Conservation (phyloP, 2,113 vertebrate species). For the Cervus canadensis region DNA sequence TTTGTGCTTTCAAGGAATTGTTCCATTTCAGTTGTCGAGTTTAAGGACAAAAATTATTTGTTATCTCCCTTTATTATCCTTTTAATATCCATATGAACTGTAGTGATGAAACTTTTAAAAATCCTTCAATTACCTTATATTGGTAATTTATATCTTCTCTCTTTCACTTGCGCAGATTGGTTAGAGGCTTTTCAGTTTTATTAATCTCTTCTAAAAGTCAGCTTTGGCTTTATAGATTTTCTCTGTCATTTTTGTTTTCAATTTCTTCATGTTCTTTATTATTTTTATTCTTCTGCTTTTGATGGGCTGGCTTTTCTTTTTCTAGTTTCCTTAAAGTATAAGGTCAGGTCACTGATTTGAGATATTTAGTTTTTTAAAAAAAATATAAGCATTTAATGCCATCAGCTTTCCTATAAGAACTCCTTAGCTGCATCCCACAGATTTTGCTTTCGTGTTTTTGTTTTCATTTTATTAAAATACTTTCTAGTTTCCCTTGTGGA, state of each 20-base stretch:
- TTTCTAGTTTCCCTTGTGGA: not conserved
- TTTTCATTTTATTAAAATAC: not conserved
- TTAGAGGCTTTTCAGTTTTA: not conserved
- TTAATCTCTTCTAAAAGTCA: not conserved
- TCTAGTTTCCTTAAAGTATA: not conserved
- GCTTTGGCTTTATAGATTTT: not conserved
- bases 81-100: not conserved
- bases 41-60: not conserved
- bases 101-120: not conserved
- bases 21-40: not conserved
- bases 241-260: not conserved
- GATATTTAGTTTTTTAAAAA: not conserved
- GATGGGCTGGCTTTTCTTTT: not conserved
- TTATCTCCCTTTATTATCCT: not conserved
- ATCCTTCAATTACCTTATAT: not conserved
- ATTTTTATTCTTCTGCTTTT: not conserved
- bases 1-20: not conserved
- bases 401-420: not conserved
- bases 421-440: not conserved
- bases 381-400: not conserved
- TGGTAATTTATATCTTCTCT: not conserved
- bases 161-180: not conserved
- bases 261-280: not conserved
- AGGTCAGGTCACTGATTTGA: not conserved
- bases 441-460: not conserved